Base-by-base conservation (phyloP, 2,797 vertebrate species). In the Lateolabrax maculatus region DNA sequence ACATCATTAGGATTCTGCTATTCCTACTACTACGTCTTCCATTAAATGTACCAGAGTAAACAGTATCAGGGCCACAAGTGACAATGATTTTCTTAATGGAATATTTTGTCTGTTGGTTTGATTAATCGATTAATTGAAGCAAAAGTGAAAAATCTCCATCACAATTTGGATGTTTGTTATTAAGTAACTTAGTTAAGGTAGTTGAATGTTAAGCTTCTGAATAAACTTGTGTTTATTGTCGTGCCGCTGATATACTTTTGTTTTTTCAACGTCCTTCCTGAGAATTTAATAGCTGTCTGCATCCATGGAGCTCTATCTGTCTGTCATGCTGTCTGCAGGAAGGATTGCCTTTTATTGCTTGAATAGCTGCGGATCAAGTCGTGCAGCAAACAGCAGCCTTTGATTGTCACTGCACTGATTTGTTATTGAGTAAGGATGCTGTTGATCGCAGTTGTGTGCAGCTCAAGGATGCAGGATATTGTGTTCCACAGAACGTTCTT, bases 331-430 rank as follows among this genome's bases (percentile, higher is more conserved):
- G 56, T 37, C 66, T 68, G 2, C 29, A 51, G 27, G 29, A 76
- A 70, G 39, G 48, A 60, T 29, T 57, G 53, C 41, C 27, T 16
- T 34, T 34, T 25, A 21, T 37, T 48, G 44, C 63, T 27, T 51
- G 21, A n/a, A 56, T 16, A 36, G 53, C 79, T 64, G 27, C 2
- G 46, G 51, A 51, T 70, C 23, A 39, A 53, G 41, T 34, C 19
- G 29, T 36, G 68, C 46, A 66, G 27, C 58, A 27, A 63, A 55
- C 37, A 0, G 36, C 53, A 36, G 60, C 70, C 19, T 78, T 66
- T 46, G 46, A 78, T 70, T 67, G 62, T 71, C 68, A 48, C 49
- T 5, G n/a, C 41, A 2, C 48, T 83, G 77, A 74, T 63, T 74
- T 83, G 55, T 75, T 66, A 43, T 67, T 53, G 31, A 44, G 57